These are phyloP conservation scores for Meda fulgida DNA, from an alignment of 2,797 vertebrate genomes.

Conservation along the genomic window DNA sequence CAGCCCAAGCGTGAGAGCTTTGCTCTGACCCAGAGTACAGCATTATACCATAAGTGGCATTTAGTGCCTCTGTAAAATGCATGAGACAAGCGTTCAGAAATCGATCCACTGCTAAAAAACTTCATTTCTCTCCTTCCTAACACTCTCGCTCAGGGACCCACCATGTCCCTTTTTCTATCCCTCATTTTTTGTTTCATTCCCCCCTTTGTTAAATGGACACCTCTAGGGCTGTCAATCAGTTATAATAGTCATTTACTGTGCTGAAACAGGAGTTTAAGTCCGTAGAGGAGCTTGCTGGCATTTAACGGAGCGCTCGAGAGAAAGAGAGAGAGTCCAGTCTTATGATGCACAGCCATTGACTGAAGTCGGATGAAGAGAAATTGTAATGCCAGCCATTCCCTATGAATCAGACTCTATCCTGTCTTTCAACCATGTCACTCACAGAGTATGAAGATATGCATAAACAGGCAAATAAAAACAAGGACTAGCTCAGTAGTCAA, in stretches of 20 bases:
- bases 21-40: slow-evolving; percentile 66
- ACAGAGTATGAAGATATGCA: not conserved
- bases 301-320: slow-evolving; percentile 61
- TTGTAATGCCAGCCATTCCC: slow-evolving; percentile 32
- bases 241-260: slow-evolving; percentile 76
- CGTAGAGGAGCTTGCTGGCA: slow-evolving; percentile 64
- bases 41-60: slow-evolving; percentile 75
- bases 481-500: slow-evolving; percentile 36
- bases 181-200: slow-evolving; percentile 41
- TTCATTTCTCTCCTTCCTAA: slow-evolving; percentile 72
- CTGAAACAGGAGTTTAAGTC: slow-evolving; percentile 63
- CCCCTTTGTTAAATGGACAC: slow-evolving; percentile 72
- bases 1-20: slow-evolving; percentile 58
- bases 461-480: slow-evolving; percentile 40
- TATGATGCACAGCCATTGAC: slow-evolving; percentile 69
- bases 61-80: slow-evolving; percentile 79
- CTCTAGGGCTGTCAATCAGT: slow-evolving; percentile 75
- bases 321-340: slow-evolving; percentile 63
- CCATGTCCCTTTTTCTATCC: slow-evolving; percentile 55
- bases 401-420: slow-evolving; percentile 6
- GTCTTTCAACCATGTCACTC: slow-evolving; percentile 26
- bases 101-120: slow-evolving; percentile 73
- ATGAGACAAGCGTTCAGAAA: slow-evolving; percentile 73
- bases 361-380: slow-evolving; percentile 55
- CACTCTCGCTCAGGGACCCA: slow-evolving; percentile 64